These are phyloP conservation scores for Dasypogon diadema DNA, from an alignment of 2,888 invertebrate genomes.

Conservation along the genomic window DNA sequence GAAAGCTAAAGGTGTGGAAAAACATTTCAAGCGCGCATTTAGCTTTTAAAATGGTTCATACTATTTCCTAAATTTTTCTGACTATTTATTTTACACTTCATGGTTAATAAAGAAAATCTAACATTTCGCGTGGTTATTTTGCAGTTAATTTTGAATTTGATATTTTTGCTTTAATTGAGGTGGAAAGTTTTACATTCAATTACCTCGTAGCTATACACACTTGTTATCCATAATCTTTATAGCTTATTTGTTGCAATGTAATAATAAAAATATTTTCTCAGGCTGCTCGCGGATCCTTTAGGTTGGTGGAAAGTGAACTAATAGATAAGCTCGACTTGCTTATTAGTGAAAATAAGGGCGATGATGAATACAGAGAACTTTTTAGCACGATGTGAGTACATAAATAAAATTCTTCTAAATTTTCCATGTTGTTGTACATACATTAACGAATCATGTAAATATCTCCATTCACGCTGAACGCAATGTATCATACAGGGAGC, in stretches of 20 bases:
- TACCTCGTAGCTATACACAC: too few relatives aligned
- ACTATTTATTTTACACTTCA: too few relatives aligned
- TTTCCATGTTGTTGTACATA: conserved; percentile 25
- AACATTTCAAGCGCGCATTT: too few relatives aligned
- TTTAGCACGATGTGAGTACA: conserved; percentile 94
- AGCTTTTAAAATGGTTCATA: too few relatives aligned
- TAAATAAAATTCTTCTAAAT: conserved; percentile 2
- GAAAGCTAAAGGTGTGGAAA: too few relatives aligned
- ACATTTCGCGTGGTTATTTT: too few relatives aligned
- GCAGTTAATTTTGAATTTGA: too few relatives aligned
- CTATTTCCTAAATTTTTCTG: too few relatives aligned
- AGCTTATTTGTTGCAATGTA: not conserved
- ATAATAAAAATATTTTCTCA: conserved; percentile 52
- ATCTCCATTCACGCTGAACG: conserved; percentile 38
- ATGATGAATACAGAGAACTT: conserved; percentile 91
- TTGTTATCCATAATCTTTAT: conserved; percentile 8
- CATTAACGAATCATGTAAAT: conserved; percentile 18
- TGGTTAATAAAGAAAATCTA: too few relatives aligned
- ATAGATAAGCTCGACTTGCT: conserved; percentile 94
- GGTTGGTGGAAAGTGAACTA: conserved; percentile 91
- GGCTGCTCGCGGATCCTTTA: conserved; percentile 84
- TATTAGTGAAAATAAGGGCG: conserved; percentile 93
- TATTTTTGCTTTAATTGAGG: too few relatives aligned
- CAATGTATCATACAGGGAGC: conserved; percentile 74
- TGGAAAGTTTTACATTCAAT: too few relatives aligned